A percentile compares a stretch with the other conserved stretches of the same genome.
phyloP scores from a whole-genome alignment of 2,113 vertebrate species.

The Genyomyrus donnyi region DNA sequence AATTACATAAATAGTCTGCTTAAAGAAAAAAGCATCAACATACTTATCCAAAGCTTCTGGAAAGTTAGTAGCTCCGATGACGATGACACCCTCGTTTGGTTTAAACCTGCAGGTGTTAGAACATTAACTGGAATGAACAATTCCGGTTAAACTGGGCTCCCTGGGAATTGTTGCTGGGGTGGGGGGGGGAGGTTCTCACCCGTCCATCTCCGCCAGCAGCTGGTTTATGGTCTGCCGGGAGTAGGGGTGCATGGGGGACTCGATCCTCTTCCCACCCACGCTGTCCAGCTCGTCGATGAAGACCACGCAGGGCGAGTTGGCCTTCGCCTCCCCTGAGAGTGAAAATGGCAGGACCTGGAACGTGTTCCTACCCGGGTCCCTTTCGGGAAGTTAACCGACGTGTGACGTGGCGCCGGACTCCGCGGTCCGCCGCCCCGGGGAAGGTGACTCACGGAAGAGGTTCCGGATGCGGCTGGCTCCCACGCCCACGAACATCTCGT shows the following conservation, averaged over 20 bases:
- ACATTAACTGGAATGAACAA: not conserved
- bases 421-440: not conserved
- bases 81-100: conserved; percentile 93
- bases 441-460: conserved; percentile 75
- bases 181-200: conserved; percentile 57
- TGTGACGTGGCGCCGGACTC: not conserved
- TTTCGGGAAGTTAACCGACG: not conserved
- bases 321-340: conserved; percentile 82
- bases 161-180: not conserved
- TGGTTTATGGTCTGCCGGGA: conserved; percentile 98
- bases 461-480: conserved; percentile 96
- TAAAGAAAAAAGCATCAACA: conserved; percentile 40
- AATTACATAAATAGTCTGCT: not conserved
- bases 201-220: conserved; percentile 97
- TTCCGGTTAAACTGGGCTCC: not conserved
- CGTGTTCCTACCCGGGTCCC: too few relatives aligned
- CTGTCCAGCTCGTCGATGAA: conserved; percentile 98
- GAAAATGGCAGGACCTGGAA: not conserved
- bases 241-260: conserved; percentile 98
- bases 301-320: conserved; percentile 91
- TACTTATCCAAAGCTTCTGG: conserved; percentile 97
- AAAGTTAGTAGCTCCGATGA: conserved; percentile 97
- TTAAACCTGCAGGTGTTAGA: conserved; percentile 73
- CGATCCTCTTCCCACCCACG: conserved; percentile 93
- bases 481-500: conserved; percentile 98